Percentiles rank a stretch among this genome's conserved stretches.
Evolutionary conservation across 2,888 invertebrate genomes (phyloP).

Genomic region (Dromius quadrimaculatus): DNA sequence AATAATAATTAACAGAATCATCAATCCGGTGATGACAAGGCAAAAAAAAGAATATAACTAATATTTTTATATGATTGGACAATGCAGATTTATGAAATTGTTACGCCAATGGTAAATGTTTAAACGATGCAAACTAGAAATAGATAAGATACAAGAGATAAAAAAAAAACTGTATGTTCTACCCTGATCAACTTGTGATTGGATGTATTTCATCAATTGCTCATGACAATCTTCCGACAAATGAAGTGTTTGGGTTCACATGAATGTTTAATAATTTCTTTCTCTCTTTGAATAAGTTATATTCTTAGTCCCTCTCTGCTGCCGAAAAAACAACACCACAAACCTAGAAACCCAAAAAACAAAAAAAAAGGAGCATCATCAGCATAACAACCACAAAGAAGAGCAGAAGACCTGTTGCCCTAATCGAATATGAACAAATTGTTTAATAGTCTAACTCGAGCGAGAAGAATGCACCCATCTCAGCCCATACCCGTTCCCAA

Average conservation of each 20-base stretch:
- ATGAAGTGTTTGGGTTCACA: no score
- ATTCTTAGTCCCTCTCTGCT: conserved; percentile 1
- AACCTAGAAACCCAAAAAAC: conserved; percentile 16
- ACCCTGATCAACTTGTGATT: no score
- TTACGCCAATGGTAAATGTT: neutral
- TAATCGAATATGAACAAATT: conserved; percentile 50
- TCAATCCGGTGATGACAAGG: conserved; percentile 7
- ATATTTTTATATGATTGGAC: neutral
- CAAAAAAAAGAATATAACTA: no score
- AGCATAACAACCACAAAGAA: neutral
- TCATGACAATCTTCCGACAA: no score
- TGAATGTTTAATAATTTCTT: no score
- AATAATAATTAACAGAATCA: conserved; percentile 24
- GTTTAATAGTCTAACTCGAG: conserved; percentile 34
- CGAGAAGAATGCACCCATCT: conserved; percentile 37
- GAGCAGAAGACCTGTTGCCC: conserved; percentile 16
- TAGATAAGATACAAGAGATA: neutral
- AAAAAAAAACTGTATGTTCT: neutral
- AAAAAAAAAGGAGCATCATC: conserved; percentile 7
- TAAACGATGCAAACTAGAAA: neutral
- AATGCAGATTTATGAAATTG: neutral
- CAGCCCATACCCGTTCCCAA: neutral
- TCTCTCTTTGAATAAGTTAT: no score
- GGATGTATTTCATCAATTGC: no score
- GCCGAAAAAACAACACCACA: conserved; percentile 13